Percentiles rank a stretch among this genome's conserved stretches.
Conservation (phyloP, 2,888 invertebrate species). For the Acrobasis suavella region DNA sequence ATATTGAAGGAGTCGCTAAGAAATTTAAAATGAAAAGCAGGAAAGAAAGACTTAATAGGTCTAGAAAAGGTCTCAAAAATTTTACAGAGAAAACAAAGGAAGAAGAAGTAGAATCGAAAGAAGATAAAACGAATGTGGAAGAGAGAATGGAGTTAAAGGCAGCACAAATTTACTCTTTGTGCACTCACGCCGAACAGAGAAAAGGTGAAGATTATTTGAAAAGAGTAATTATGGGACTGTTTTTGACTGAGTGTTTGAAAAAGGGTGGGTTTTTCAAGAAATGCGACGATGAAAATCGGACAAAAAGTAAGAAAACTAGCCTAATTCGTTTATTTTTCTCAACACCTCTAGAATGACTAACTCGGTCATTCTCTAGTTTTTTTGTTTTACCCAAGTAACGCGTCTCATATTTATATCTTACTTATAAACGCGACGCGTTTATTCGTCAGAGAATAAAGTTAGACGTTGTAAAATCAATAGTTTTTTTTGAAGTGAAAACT, state of each 20-base stretch:
- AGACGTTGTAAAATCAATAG: too few relatives aligned
- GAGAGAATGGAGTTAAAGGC: slow-evolving; percentile 65
- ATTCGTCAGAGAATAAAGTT: too few relatives aligned
- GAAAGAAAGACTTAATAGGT: slow-evolving; percentile 67
- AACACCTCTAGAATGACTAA: too few relatives aligned
- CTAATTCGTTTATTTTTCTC: too few relatives aligned
- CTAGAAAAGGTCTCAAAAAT: slow-evolving; percentile 60
- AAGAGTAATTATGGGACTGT: slow-evolving; percentile 89
- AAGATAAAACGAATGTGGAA: slow-evolving; percentile 45
- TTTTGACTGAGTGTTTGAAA: slow-evolving; percentile 87
- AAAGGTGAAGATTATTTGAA: slow-evolving; percentile 87
- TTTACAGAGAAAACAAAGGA: slow-evolving; percentile 55
- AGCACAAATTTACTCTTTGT: slow-evolving; percentile 84
- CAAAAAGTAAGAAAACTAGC: slow-evolving; percentile 45
- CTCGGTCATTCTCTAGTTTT: too few relatives aligned
- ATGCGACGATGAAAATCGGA: slow-evolving; percentile 48
- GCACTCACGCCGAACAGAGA: slow-evolving; percentile 84
- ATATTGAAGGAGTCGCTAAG: slow-evolving; percentile 66
- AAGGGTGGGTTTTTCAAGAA: slow-evolving; percentile 84
- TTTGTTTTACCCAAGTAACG: too few relatives aligned
- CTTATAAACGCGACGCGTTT: too few relatives aligned
- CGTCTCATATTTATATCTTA: too few relatives aligned
- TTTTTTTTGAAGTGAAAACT: too few relatives aligned
- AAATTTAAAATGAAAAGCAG: slow-evolving; percentile 70
- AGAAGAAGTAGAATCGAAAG: slow-evolving; percentile 50